Base-by-base conservation (phyloP, 2,888 invertebrate species). In the Philonicus albiceps region DNA sequence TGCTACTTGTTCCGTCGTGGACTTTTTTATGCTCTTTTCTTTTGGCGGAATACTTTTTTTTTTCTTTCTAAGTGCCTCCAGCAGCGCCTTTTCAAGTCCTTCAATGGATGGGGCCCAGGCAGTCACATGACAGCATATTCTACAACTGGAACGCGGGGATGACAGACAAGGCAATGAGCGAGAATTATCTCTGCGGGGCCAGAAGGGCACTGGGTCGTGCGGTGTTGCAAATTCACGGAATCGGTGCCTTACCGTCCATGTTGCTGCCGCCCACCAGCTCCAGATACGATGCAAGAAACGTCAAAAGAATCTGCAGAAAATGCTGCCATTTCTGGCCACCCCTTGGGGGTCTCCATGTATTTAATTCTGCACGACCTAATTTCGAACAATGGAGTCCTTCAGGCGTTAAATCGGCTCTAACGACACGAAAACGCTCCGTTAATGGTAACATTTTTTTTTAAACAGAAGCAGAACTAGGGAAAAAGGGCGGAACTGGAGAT, bases 271-370 rank as follows among this genome's bases (percentile, higher is more conserved):
- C 80, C 73, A 4, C 37, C 34, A n/a, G 7, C 84, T 80, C 84
- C 78, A 53, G 86, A 87, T 84, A 85, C 85, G 86, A 87, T 64
- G 86, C 87, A 86, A 30, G 84, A 73, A 53, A 43, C 83, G 87
- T 87, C 87, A 43, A 78, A 86, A 75, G 78, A 83, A 87, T 84
- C 40, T 27, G 27, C 84, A 73, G 27, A 37, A 37, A 84, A 43
- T 84, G 72, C 11, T 22, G 40, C 72, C 73, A 73, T 73, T 43
- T 72, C 84, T 84, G 40, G 22, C 27, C 11, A 84, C 40, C 37
- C 22, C 73, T 64, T 22, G 27, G 64, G 53, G 40, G 11, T 84
- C 31, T 73, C 84, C 40, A 73, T n/a, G 84, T 72, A 84, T 84
- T 84, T 84, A 84, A 84, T 84, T 84, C 84, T 84, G 84, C 84